Percentiles rank a stretch among this genome's conserved stretches.
phyloP scores from a whole-genome alignment of 1,140 invertebrate genomes.

The Akabosia matsudoensis region DNA sequence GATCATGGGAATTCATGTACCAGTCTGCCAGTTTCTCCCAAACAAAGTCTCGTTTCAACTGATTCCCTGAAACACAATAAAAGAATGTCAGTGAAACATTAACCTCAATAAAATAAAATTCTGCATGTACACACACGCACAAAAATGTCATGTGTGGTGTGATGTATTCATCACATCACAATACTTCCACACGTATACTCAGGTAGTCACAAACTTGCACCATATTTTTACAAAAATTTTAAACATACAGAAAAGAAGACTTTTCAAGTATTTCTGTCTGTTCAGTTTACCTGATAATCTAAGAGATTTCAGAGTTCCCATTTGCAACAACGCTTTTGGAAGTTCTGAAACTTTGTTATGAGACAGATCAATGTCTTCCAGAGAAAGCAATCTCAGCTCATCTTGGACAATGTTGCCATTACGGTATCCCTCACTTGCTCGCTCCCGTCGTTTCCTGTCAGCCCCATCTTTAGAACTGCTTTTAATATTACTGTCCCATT shows the following conservation, averaged over 20 bases:
- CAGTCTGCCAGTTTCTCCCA: constrained; percentile 15
- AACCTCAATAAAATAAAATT: background rate
- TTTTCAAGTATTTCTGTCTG: background rate
- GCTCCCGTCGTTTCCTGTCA: no score
- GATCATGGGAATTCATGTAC: background rate
- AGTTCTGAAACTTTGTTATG: constrained; percentile 16
- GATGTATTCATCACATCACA: no score
- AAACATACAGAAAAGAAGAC: background rate
- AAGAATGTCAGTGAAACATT: background rate
- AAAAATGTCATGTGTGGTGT: no score
- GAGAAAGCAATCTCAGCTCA: background rate
- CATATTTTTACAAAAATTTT: constrained; percentile 3
- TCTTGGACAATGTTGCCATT: no score
- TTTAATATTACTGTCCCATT: background rate
- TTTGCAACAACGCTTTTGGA: background rate
- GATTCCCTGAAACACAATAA: constrained; percentile 13
- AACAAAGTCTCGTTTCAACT: constrained; percentile 19
- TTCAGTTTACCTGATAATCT: constrained; percentile 14
- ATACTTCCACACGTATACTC: no score
- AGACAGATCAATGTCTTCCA: constrained; percentile 23
- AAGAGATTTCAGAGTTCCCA: background rate
- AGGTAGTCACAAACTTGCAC: background rate
- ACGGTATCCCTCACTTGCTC: no score
- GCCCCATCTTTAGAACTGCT: background rate
- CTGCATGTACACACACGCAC: no score